Percentiles rank a stretch among this genome's conserved stretches.
Conservation (phyloP, 2,888 invertebrate species). For the Sinohyriopsis cumingii region DNA sequence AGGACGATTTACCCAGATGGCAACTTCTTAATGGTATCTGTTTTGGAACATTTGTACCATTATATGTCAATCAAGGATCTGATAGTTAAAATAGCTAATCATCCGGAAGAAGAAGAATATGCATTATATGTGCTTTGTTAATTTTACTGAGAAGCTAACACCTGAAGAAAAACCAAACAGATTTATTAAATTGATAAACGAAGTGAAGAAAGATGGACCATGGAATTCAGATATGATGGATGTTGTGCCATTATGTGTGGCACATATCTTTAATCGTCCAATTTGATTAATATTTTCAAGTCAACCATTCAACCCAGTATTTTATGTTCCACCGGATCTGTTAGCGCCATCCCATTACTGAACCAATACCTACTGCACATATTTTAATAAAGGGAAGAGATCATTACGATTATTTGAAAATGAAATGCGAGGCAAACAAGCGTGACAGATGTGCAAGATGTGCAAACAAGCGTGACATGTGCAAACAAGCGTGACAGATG, state of each 20-base stretch:
- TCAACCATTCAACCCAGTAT: conserved; percentile 4
- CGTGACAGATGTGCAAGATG: too few species aligned
- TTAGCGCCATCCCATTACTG: not conserved
- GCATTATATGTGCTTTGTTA: not conserved
- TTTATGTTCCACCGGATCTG: not conserved
- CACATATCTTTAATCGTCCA: not conserved
- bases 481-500: too few species aligned
- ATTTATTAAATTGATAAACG: not conserved
- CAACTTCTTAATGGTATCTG: not conserved
- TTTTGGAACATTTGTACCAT: not conserved
- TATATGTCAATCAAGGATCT: not conserved
- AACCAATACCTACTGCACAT: too few species aligned
- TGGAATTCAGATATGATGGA: not conserved
- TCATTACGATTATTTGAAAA: too few species aligned
- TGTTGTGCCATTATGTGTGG: not conserved
- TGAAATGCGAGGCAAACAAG: too few species aligned
- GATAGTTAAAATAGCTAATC: not conserved
- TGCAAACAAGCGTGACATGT: too few species aligned
- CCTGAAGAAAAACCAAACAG: not conserved
- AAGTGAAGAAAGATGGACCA: not conserved
- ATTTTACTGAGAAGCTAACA: not conserved
- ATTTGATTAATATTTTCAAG: conserved; percentile 5
- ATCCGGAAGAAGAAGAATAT: not conserved
- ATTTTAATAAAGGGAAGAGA: too few species aligned
- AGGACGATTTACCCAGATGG: not conserved